A percentile compares a stretch with the other conserved stretches of the same genome.
phyloP scores from a whole-genome alignment of 1,140 invertebrate genomes.

The Carposina sasakii region DNA sequence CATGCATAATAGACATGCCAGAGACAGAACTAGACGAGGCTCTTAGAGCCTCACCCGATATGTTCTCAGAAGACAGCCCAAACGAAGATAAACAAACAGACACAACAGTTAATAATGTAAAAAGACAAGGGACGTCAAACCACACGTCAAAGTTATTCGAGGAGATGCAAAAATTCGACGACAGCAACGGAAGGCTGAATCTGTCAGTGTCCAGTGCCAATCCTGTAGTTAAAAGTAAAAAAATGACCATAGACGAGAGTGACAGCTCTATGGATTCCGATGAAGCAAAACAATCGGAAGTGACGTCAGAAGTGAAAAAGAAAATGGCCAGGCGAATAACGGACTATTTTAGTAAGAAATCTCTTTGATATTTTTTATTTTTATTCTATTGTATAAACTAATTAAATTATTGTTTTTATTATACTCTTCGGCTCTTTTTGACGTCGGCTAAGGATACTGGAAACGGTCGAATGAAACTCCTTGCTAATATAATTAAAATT shows the following conservation, averaged over 20 bases:
- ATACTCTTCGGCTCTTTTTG: background rate
- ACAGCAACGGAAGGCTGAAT: slow-evolving; percentile 38
- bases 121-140: too few species aligned
- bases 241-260: background rate
- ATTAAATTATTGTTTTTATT: background rate
- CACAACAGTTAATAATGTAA: too few species aligned
- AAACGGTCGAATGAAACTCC: slow-evolving; percentile 53
- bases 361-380: slow-evolving; percentile 27
- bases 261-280: slow-evolving; percentile 6
- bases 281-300: slow-evolving; percentile 25
- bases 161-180: slow-evolving; percentile 46
- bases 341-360: slow-evolving; percentile 55
- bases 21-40: too few species aligned
- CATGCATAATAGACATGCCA: too few species aligned
- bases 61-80: slow-evolving; percentile 26
- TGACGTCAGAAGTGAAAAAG: slow-evolving; percentile 65
- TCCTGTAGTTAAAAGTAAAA: background rate
- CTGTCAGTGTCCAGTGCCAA: slow-evolving; percentile 18
- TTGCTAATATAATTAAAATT: slow-evolving; percentile 74
- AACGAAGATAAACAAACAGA: background rate
- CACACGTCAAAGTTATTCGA: slow-evolving; percentile 38
- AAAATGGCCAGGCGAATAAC: slow-evolving; percentile 52
- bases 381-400: background rate
- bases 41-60: slow-evolving; percentile 27
- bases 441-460: too few species aligned